phyloP scores from a whole-genome alignment of 2,113 vertebrate genomes.

The Oceanodroma tethys region DNA sequence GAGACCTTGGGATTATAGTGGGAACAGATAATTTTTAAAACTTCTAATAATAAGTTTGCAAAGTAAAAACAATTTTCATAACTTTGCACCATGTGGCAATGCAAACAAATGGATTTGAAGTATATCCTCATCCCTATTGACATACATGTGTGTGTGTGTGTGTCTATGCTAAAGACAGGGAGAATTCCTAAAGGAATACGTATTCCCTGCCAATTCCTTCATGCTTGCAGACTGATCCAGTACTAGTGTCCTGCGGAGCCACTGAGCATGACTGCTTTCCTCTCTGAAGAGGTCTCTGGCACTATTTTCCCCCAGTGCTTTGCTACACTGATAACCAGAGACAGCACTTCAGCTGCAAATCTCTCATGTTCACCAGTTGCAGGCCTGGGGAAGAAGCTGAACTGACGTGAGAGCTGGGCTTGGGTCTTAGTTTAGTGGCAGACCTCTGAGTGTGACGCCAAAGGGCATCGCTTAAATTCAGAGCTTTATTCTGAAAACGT shows the following conservation, averaged over 20 bases:
- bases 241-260: background rate
- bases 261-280: rapidly evolving
- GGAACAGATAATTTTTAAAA: background rate
- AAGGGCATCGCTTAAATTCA: background rate
- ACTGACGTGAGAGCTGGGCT: background rate
- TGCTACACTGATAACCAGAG: background rate
- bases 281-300: background rate
- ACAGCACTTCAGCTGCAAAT: background rate
- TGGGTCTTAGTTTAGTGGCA: background rate
- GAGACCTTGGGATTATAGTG: background rate
- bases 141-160: no score
- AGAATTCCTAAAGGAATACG: background rate
- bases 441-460: background rate
- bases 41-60: background rate
- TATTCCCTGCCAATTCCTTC: no score
- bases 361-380: background rate
- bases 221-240: background rate
- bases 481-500: background rate
- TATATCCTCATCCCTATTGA: background rate
- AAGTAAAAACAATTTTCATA: background rate
- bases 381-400: background rate
- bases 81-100: background rate
- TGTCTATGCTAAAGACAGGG: background rate
- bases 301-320: background rate
- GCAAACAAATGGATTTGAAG: background rate